Percentiles rank a stretch among this genome's conserved stretches.
These are phyloP conservation scores for Trichogramma dendrolimi DNA, from an alignment of 2,888 invertebrate genomes.

Conservation along the genomic window DNA sequence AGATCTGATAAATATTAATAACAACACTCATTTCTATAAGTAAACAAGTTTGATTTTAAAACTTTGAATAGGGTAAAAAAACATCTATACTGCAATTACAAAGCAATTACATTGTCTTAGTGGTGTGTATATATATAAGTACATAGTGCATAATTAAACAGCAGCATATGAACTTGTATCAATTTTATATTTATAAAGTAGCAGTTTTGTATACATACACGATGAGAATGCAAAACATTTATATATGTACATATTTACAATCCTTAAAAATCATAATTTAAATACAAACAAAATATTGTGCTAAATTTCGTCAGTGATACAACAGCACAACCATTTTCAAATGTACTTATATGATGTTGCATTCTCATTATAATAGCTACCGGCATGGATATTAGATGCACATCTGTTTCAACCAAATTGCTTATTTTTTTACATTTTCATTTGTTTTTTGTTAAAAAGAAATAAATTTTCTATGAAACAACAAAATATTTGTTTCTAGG, in stretches of 20 bases:
- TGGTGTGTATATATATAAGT: conserved; percentile 18
- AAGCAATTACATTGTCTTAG: too few species aligned
- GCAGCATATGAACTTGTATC: conserved; percentile 19
- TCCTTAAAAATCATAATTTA: conserved; percentile 27
- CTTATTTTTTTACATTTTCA: conserved; percentile 34
- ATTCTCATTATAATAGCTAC: conserved; percentile 25
- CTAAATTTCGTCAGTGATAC: conserved; percentile 23
- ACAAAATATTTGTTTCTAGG: conserved; percentile 21
- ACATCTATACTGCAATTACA: too few species aligned
- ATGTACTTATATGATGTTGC: conserved; percentile 35
- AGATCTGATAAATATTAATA: too few species aligned
- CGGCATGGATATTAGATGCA: too few species aligned
- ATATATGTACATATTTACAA: conserved; percentile 36
- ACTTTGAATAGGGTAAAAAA: too few species aligned
- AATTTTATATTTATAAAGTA: conserved; percentile 16
- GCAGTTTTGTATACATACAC: conserved; percentile 22
- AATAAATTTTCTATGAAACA: conserved; percentile 14
- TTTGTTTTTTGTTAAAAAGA: conserved; percentile 22
- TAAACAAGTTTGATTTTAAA: too few species aligned
- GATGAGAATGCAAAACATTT: conserved; percentile 36
- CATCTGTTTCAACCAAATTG: too few species aligned
- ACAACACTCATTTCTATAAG: too few species aligned
- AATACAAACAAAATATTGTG: conserved; percentile 27
- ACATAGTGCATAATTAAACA: conserved; percentile 17
- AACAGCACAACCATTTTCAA: conserved; percentile 24